Percentiles rank a stretch among this genome's conserved stretches.
Conservation (phyloP, 2,888 invertebrate genomes). For the Drosophila meridionalis region DNA sequence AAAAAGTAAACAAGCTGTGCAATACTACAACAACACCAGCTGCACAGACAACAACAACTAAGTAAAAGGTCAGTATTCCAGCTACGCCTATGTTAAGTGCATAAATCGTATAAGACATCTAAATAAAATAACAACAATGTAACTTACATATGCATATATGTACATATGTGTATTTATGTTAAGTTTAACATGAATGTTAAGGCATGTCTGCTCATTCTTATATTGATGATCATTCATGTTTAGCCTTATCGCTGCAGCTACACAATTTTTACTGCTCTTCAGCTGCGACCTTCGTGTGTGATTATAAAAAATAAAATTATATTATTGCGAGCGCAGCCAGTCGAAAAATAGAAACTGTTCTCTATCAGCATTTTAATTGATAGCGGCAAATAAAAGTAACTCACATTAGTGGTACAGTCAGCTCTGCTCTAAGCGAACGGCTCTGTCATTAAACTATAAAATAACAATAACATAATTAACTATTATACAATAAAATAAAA, state of each 20-base stretch:
- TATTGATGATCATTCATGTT: slow-evolving; percentile 25
- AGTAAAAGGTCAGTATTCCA: slow-evolving; percentile 67
- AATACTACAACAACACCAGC: slow-evolving; percentile 28
- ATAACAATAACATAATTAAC: not conserved
- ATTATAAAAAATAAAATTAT: slow-evolving; percentile 1
- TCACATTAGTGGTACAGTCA: not conserved
- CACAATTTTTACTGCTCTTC: slow-evolving; percentile 31
- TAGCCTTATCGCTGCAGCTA: slow-evolving; percentile 21
- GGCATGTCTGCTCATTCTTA: not conserved
- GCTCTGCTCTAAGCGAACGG: not conserved
- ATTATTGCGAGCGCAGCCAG: slow-evolving; percentile 12
- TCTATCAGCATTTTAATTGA: slow-evolving; percentile 29
- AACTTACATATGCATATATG: not conserved
- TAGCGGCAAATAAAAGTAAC: slow-evolving; percentile 24
- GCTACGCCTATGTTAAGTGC: slow-evolving; percentile 1
- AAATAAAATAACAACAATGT: not conserved
- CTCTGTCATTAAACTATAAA: not conserved
- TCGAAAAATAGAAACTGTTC: slow-evolving; percentile 19
- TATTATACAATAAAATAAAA: not conserved
- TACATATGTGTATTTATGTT: not conserved
- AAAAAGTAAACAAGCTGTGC: slow-evolving; percentile 68
- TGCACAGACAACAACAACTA: slow-evolving; percentile 23
- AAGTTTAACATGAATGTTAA: not conserved
- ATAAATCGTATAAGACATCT: slow-evolving; percentile 15
- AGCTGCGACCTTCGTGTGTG: slow-evolving; percentile 41